A percentile compares a stretch with the other conserved stretches of the same genome.
phyloP scores from a whole-genome alignment of 2,113 vertebrate species.

The Aphelocoma coerulescens region DNA sequence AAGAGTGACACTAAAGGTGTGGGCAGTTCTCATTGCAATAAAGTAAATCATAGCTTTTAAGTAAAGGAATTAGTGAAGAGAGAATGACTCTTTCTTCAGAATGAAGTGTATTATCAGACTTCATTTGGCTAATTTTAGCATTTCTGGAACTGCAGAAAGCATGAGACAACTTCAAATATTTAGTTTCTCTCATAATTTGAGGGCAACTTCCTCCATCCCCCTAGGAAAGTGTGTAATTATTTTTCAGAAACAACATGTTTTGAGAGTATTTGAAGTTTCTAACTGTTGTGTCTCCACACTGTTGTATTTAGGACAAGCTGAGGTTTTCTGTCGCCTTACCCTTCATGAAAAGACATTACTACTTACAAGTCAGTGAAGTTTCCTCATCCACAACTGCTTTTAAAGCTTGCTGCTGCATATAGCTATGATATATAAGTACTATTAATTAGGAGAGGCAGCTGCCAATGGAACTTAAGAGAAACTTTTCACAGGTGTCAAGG shows the following conservation, averaged over 20 bases:
- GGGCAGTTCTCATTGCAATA: not conserved
- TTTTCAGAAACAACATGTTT: not conserved
- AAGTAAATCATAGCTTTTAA: not conserved
- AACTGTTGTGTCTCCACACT: not conserved
- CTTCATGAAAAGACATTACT: not conserved
- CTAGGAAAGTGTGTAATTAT: not conserved
- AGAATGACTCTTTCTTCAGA: not conserved
- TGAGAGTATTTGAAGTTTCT: not conserved
- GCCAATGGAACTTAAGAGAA: not conserved
- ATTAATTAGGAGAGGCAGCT: not conserved
- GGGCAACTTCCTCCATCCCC: not conserved
- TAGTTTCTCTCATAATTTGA: not conserved
- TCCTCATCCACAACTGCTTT: not conserved
- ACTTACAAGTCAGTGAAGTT: not conserved
- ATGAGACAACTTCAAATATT: not conserved
- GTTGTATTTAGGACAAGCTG: not conserved
- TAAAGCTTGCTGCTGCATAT: not conserved
- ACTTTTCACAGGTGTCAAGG: not conserved
- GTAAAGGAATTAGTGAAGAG: not conserved
- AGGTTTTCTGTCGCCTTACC: not conserved
- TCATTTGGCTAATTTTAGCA: not conserved
- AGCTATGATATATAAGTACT: not conserved
- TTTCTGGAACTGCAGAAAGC: not conserved
- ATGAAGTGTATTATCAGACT: not conserved
- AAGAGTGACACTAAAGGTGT: not conserved